phyloP scores from a whole-genome alignment of 2,113 vertebrate genomes.

The Tragelaphus buxtoni region DNA sequence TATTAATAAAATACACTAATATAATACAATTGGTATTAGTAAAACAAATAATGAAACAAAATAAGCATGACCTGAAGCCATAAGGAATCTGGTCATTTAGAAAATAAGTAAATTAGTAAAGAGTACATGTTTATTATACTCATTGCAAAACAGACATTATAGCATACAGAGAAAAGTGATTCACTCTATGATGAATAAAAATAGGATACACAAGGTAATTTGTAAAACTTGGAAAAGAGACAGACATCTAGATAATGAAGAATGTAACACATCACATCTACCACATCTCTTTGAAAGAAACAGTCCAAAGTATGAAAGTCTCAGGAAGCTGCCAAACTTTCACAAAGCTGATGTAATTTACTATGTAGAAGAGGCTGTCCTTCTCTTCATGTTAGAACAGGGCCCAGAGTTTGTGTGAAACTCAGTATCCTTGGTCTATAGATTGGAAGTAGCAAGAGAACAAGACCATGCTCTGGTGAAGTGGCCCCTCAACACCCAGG shows the following conservation, averaged over 20 bases:
- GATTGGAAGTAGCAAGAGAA: background rate
- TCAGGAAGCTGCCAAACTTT: background rate
- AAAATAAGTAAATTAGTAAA: conserved; percentile 37
- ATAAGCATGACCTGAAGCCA: background rate
- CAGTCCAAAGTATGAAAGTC: background rate
- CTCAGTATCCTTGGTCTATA: background rate
- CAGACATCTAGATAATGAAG: background rate
- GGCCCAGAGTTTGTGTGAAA: background rate
- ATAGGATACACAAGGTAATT: background rate
- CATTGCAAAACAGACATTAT: background rate
- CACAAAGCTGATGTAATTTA: background rate
- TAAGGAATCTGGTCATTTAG: background rate
- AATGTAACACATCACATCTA: background rate
- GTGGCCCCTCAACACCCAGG: too few relatives aligned
- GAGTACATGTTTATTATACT: background rate
- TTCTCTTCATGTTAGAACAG: background rate
- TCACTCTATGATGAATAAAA: background rate
- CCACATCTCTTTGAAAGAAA: background rate
- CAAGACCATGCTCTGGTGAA: background rate
- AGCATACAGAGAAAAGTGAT: background rate
- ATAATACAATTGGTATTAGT: background rate
- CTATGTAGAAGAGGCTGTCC: background rate
- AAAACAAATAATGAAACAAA: background rate
- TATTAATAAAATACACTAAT: background rate
- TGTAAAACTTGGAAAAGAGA: background rate